Conservation (phyloP, 1,140 invertebrate species). For the Scylla paramamosain region DNA sequence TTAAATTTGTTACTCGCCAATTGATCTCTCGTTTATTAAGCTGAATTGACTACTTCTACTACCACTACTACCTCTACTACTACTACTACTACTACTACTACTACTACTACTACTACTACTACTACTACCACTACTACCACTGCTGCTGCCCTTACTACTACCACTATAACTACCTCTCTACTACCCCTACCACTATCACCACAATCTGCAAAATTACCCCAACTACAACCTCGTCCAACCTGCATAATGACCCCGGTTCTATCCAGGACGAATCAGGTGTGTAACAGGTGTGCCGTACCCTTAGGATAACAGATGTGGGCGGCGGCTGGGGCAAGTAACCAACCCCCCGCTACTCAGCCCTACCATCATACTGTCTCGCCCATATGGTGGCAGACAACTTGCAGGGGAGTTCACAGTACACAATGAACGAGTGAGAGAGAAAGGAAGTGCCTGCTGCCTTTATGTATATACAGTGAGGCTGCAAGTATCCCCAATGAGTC, state of each 20-base stretch:
- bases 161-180: background rate
- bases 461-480: no score
- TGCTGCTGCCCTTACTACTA: no score
- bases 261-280: background rate
- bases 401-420: no score
- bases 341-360: background rate
- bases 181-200: background rate
- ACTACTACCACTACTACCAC: background rate
- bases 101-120: background rate
- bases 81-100: slow-evolving; percentile 23
- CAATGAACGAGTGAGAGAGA: no score
- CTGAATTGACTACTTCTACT: background rate
- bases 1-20: background rate
- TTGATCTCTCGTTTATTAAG: background rate
- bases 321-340: background rate
- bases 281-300: background rate
- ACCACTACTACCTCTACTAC: background rate
- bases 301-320: background rate
- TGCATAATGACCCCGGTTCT: no score
- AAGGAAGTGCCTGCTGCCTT: no score
- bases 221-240: no score
- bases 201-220: background rate
- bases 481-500: no score
- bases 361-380: background rate
- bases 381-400: background rate